Conservation (phyloP, 23 tunicate genomes). For the Trididemnum clinides region DNA sequence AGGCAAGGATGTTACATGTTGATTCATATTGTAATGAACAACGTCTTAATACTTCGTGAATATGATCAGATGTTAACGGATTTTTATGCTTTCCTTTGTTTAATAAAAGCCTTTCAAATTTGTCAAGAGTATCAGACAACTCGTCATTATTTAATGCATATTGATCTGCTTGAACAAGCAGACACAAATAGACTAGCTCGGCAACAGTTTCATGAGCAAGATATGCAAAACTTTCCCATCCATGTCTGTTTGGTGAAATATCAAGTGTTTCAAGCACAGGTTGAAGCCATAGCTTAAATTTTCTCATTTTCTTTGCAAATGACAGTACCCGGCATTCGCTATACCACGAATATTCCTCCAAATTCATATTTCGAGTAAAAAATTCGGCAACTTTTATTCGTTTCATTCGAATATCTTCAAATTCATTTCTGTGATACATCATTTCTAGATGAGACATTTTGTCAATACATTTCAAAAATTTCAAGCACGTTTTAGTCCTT, state of each 20-base stretch:
- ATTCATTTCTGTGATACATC: not conserved
- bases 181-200: not conserved
- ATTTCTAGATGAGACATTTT: not conserved
- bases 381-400: slow-evolving; percentile 47
- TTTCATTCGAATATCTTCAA: not conserved
- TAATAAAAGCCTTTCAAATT: not conserved
- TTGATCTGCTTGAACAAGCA: slow-evolving; percentile 5
- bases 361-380: slow-evolving; percentile 62
- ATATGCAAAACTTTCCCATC: slow-evolving; percentile 64
- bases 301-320: slow-evolving; percentile 13
- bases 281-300: slow-evolving; percentile 54
- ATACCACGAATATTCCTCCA: slow-evolving; percentile 30
- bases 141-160: not conserved
- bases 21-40: not conserved
- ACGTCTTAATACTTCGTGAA: not conserved
- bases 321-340: slow-evolving; percentile 38
- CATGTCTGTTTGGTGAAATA: slow-evolving; percentile 16
- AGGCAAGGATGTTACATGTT: not conserved
- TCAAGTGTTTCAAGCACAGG: not conserved
- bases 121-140: not conserved
- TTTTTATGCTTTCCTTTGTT: not conserved
- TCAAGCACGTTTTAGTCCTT: not conserved
- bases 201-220: slow-evolving; percentile 65
- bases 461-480: slow-evolving; percentile 18
- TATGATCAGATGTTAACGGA: not conserved